These are phyloP conservation scores for Gymnorhina tibicen DNA, from an alignment of 2,113 vertebrate species.

Conservation along the genomic window DNA sequence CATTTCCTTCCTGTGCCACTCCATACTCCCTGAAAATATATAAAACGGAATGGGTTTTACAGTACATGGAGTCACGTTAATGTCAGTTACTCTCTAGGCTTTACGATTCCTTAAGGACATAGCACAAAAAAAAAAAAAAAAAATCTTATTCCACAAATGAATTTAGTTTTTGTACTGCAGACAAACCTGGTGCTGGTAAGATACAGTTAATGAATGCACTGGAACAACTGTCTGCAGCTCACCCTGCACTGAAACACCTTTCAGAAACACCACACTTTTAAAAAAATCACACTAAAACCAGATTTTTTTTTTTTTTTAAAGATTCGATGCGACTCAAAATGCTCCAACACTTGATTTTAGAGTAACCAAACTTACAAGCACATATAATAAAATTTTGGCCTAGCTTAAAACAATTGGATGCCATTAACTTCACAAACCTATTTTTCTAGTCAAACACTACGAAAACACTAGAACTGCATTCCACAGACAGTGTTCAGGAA, in stretches of 20 bases:
- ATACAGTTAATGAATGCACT: neutral
- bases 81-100: slow-evolving; percentile 28
- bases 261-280: neutral
- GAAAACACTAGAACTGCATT: neutral
- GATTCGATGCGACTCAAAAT: neutral
- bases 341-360: neutral
- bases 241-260: neutral
- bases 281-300: neutral
- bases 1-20: slow-evolving; percentile 61
- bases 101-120: slow-evolving; percentile 7
- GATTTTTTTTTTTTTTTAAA: neutral
- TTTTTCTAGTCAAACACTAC: neutral
- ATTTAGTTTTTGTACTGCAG: neutral
- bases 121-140: neutral
- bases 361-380: neutral
- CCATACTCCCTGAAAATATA: slow-evolving; percentile 60
- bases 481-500: neutral
- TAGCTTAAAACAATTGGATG: neutral
- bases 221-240: neutral
- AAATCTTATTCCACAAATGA: neutral
- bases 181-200: neutral
- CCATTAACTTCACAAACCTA: neutral
- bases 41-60: slow-evolving; percentile 58
- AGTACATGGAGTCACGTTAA: slow-evolving; percentile 32
- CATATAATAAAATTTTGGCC: neutral